These are phyloP conservation scores for Calypte anna DNA, from an alignment of 2,113 vertebrate genomes.

Conservation along the genomic window DNA sequence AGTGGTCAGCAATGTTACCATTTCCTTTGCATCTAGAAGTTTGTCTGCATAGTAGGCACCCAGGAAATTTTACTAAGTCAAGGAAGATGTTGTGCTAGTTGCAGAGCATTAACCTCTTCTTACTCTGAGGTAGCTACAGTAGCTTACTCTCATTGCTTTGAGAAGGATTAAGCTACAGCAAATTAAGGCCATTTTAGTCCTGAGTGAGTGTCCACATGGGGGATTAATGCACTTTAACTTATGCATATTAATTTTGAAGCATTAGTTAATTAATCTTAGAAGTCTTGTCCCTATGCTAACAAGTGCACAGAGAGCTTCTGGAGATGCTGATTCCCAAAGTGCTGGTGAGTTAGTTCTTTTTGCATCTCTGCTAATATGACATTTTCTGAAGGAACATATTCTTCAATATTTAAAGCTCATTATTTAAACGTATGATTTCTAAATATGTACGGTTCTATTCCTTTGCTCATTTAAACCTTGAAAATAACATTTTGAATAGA, in stretches of 20 bases:
- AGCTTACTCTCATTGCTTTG: background rate
- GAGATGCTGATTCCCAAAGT: background rate
- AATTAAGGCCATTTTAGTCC: background rate
- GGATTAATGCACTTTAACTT: slow-evolving; percentile 14
- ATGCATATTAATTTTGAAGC: background rate
- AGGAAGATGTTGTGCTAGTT: background rate
- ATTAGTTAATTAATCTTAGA: slow-evolving; percentile 17
- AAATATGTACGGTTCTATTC: background rate
- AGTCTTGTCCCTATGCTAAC: background rate
- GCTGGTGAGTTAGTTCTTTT: background rate
- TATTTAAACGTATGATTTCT: background rate
- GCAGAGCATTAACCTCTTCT: background rate
- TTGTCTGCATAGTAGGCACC: background rate
- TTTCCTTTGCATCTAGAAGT: background rate
- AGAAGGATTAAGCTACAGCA: background rate
- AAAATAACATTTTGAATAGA: background rate
- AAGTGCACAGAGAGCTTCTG: background rate
- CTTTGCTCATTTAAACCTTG: background rate
- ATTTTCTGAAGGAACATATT: background rate
- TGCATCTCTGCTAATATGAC: background rate
- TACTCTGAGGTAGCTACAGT: background rate
- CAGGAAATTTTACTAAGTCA: background rate
- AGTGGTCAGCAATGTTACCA: background rate
- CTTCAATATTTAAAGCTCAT: background rate
- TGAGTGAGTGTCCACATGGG: background rate